Base-by-base conservation (phyloP, 2,797 vertebrate genomes). In the Diceros bicornis region DNA sequence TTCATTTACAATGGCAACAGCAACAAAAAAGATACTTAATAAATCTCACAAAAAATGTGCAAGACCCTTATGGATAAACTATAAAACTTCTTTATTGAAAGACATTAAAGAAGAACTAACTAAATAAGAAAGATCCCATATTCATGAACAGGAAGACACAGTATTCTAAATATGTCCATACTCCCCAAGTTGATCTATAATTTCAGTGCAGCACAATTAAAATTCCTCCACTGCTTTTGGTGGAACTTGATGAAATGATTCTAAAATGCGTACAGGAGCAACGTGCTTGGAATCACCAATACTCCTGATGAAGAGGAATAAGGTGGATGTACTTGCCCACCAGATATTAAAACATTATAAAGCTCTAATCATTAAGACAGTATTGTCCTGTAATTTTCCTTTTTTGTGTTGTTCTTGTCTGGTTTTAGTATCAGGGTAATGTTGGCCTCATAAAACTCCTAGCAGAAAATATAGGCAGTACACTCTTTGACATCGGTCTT, bases 31-130 rank as follows among this genome's bases (percentile, higher is more conserved):
- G 32, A 3, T 55, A 66, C 32, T 91, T 68, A 57, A 87, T 5
- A 95, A 92, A 81, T 41, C n/a, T 71, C 78, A 72, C 59, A 89
- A 89, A 55, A 85, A 69, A 81, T n/a, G 20, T 72, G 11, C 4
- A 77, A 66, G 61, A 47, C 14, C 27, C 78, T 96, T 55, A 91
- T 18, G 6, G 52, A 72, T 75, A 91, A 84, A 37, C 34, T 47
- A 20, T 47, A 66, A 69, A 93, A 64, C 16, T 29, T 74, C 50
- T 52, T 52, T 68, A 81, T 69, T 74, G 29, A 69, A 75, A 72
- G 68, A 68, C 59, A 18, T 52, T 62, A 59, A 77, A 71, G 21
- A 86, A 72, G 77, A 69, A 62, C 47, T 92, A 57, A 74, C 3
- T 21, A 37, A 50, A 32, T n/a, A 52, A 86, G 44, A 83, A 59